Evolutionary conservation across 2,888 invertebrate species (phyloP).

Genomic region (Spicauda simplicius): DNA sequence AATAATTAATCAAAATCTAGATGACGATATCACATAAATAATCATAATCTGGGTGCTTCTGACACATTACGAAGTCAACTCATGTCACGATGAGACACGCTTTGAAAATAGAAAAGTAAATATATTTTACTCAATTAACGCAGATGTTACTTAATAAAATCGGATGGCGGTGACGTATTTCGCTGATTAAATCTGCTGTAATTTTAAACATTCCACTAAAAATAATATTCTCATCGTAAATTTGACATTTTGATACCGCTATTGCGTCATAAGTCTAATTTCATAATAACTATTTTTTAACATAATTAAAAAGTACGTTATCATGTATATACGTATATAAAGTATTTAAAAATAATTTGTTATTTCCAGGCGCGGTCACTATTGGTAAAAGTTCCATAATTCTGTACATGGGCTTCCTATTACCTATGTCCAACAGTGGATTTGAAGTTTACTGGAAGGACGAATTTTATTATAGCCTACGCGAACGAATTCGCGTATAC

Average conservation of each 20-base stretch:
- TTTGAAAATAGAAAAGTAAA: conserved; percentile 31
- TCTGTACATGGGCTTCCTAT: too few relatives aligned
- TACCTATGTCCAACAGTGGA: too few relatives aligned
- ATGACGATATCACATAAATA: neutral
- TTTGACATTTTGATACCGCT: neutral
- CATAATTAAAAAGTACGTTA: too few relatives aligned
- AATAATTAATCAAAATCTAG: neutral
- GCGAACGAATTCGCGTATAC: too few relatives aligned
- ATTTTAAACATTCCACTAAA: neutral
- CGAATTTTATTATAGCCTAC: too few relatives aligned
- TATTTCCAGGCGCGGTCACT: too few relatives aligned
- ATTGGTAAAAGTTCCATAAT: too few relatives aligned
- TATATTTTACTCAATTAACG: conserved; percentile 19
- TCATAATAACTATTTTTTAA: too few relatives aligned
- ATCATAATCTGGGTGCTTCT: neutral
- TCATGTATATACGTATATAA: too few relatives aligned
- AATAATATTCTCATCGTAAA: neutral
- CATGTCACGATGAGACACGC: conserved; percentile 11
- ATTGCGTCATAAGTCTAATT: neutral
- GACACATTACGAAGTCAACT: conserved; percentile 7
- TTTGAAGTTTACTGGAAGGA: too few relatives aligned
- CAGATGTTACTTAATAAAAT: conserved; percentile 9
- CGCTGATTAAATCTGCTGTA: neutral
- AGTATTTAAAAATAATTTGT: too few relatives aligned
- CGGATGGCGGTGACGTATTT: neutral